Evolutionary conservation across 2,797 vertebrate genomes (phyloP).

Genomic region (Acrossocheilus wenchowensis): DNA sequence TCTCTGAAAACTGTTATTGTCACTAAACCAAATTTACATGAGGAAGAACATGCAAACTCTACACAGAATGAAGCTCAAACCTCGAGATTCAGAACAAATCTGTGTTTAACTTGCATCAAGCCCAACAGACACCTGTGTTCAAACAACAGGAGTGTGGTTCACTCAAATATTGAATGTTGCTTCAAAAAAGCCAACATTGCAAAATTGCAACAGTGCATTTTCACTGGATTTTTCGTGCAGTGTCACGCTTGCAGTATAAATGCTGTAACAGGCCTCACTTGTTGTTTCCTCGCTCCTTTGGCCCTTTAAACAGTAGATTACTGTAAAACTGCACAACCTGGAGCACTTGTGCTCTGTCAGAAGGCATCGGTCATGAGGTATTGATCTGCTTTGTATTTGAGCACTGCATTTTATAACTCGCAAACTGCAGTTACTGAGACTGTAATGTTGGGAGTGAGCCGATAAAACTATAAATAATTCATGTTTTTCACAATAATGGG

Average conservation of each 20-base stretch:
- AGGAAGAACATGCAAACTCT: neutral
- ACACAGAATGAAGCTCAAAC: neutral
- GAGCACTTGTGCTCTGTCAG: neutral
- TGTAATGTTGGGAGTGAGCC: neutral
- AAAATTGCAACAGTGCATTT: neutral
- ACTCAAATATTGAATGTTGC: neutral
- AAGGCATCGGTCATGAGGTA: slow-evolving; percentile 11
- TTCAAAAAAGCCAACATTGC: neutral
- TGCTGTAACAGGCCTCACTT: neutral
- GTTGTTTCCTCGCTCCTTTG: neutral
- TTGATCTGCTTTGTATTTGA: neutral
- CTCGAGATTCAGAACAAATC: too few relatives aligned
- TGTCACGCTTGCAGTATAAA: neutral
- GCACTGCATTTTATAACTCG: neutral
- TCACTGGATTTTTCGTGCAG: neutral
- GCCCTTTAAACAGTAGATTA: neutral
- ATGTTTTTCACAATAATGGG: neutral
- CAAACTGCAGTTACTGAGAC: neutral
- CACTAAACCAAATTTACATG: neutral
- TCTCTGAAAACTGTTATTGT: neutral
- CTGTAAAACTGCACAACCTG: slow-evolving; percentile 3
- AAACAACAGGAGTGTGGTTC: neutral
- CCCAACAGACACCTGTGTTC: neutral
- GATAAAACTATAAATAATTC: neutral
- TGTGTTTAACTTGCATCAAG: neutral